phyloP scores from a whole-genome alignment of 1,140 invertebrate genomes.

The Rhyzopertha dominica region DNA sequence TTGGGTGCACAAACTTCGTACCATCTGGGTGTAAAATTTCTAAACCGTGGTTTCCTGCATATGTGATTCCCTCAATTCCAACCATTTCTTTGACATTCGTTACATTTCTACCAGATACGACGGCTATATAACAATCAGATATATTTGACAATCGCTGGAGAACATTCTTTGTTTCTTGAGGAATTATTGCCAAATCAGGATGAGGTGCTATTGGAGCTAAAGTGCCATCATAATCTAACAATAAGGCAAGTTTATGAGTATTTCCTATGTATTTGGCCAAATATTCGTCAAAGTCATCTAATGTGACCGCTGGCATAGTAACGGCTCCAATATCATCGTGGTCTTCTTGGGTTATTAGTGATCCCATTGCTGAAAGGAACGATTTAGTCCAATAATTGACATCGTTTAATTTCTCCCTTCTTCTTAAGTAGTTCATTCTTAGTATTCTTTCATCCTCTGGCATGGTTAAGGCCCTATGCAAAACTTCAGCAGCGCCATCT shows the following conservation, averaged over 20 bases:
- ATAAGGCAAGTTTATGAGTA: constrained; percentile 74
- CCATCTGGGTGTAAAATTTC: constrained; percentile 87
- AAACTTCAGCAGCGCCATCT: constrained; percentile 78
- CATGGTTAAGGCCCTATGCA: constrained; percentile 83
- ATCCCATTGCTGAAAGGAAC: constrained; percentile 82
- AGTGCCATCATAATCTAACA: constrained; percentile 88
- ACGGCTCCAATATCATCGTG: constrained; percentile 73
- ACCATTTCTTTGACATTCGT: constrained; percentile 88
- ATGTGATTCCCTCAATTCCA: constrained; percentile 83
- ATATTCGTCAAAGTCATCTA: constrained; percentile 85
- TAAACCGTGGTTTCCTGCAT: constrained; percentile 85
- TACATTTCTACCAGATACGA: constrained; percentile 81
- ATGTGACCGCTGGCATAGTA: constrained; percentile 76
- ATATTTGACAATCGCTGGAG: constrained; percentile 79
- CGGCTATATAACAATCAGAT: constrained; percentile 81
- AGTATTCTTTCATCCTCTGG: constrained; percentile 81
- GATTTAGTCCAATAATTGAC: constrained; percentile 86
- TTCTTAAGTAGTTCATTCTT: constrained; percentile 78
- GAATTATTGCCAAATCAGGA: constrained; percentile 80
- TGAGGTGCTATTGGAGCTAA: constrained; percentile 82
- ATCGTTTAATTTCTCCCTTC: constrained; percentile 75
- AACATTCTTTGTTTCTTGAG: constrained; percentile 78
- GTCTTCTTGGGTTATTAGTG: constrained; percentile 61
- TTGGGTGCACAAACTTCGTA: constrained; percentile 84
- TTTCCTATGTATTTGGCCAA: constrained; percentile 80